Evolutionary conservation across 2,888 invertebrate species (phyloP).

Genomic region (Anodontia alba): DNA sequence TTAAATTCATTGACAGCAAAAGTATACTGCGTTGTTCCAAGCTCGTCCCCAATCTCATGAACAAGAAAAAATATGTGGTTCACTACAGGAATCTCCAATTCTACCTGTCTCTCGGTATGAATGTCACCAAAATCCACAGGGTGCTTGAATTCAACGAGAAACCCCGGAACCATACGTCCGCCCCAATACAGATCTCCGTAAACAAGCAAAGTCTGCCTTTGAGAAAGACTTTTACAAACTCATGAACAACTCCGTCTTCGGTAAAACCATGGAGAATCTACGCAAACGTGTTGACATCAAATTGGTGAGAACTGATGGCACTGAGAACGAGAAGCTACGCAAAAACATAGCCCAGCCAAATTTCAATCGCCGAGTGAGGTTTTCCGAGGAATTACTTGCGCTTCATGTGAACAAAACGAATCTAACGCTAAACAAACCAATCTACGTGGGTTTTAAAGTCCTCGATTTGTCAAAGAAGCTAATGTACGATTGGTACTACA

Average conservation of each 20-base stretch:
- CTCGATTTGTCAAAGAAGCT: slow-evolving; percentile 37
- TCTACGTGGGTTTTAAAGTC: slow-evolving; percentile 38
- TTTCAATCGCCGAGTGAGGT: slow-evolving; percentile 23
- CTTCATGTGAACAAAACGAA: slow-evolving; percentile 43
- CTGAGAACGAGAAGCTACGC: slow-evolving; percentile 26
- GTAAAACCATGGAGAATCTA: slow-evolving; percentile 47
- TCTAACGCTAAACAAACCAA: slow-evolving; percentile 41
- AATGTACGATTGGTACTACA: slow-evolving; percentile 70
- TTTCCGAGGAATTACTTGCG: slow-evolving; percentile 29
- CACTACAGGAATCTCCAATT: slow-evolving; percentile 81
- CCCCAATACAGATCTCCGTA: too few species aligned
- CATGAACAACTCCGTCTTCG: slow-evolving; percentile 57
- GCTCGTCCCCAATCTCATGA: slow-evolving; percentile 63
- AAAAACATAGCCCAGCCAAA: slow-evolving; percentile 16
- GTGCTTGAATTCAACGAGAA: slow-evolving; percentile 70
- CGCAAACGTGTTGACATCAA: slow-evolving; percentile 36
- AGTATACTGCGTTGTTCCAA: slow-evolving; percentile 19
- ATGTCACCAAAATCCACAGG: slow-evolving; percentile 68
- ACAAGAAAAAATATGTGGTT: slow-evolving; percentile 75
- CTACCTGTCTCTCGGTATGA: slow-evolving; percentile 69
- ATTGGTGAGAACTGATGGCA: slow-evolving; percentile 30
- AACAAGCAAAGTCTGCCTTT: slow-evolving; percentile 70
- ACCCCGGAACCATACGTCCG: too few species aligned
- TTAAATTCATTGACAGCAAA: slow-evolving; percentile 41
- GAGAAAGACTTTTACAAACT: slow-evolving; percentile 74